A percentile compares a stretch with the other conserved stretches of the same genome.
phyloP scores from a whole-genome alignment of 1,140 invertebrate species.

The Rhysida immarginata region DNA sequence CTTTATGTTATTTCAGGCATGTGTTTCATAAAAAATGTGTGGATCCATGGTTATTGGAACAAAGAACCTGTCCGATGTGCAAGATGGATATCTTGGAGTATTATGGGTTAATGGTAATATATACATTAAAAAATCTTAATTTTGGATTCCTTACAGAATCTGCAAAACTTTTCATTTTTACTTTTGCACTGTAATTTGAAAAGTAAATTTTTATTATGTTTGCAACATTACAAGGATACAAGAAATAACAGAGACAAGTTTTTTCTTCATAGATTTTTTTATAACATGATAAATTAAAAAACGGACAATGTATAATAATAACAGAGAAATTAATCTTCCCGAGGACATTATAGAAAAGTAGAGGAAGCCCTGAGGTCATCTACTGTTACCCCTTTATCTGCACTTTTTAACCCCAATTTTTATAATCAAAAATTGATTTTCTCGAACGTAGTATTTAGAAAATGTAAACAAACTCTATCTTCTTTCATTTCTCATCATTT shows the following conservation, averaged over 20 bases:
- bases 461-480: too few species aligned
- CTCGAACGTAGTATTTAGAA: too few species aligned
- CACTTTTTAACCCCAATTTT: too few species aligned
- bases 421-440: too few species aligned
- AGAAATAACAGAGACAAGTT: background rate
- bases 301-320: too few species aligned
- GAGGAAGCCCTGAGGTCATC: too few species aligned
- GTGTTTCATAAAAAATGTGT: slow-evolving; percentile 87
- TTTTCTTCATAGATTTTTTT: background rate
- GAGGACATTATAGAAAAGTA: too few species aligned
- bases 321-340: too few species aligned
- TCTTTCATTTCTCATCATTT: too few species aligned
- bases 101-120: slow-evolving; percentile 57
- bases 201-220: background rate
- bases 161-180: background rate
- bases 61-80: slow-evolving; percentile 87
- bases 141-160: too few species aligned
- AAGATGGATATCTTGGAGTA: slow-evolving; percentile 87
- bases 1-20: slow-evolving; percentile 47
- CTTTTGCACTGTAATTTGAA: slow-evolving; percentile 6
- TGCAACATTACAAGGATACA: background rate
- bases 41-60: slow-evolving; percentile 84
- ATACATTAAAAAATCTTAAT: slow-evolving; percentile 1
- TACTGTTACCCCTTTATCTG: too few species aligned
- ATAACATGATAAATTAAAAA: too few species aligned